Evolutionary conservation across 92 coral and sea anemone species (phyloP), one percentile per base, ranked within the genome.

Genomic region (Heteractis magnifica): DNA sequence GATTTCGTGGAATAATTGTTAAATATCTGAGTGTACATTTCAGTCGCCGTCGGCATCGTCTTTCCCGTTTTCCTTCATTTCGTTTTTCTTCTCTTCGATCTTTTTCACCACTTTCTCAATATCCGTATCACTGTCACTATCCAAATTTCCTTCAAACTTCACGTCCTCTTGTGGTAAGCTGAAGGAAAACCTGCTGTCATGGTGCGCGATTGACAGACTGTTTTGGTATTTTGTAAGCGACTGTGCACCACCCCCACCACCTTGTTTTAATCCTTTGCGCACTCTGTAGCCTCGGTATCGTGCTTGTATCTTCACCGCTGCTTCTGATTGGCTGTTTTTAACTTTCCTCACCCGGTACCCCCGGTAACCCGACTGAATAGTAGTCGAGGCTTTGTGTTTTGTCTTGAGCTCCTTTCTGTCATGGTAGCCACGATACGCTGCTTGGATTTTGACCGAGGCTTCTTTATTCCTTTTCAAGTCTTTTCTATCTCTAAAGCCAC

Each of bases 351-450:
- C 84, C 65, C 77, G 60, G 53, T 91, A 87, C 6, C 97, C 99
- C n/a, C 98, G 94, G 82, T 87, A 94, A 14, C 84, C 92, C 5
- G 95, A 85, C 52, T 96, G 99, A 71, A 96, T 96, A 26, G 77
- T 91, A 13, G 81, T 77, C 19, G 98, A 94, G 0, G 95, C 94
- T 16, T 77, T 34, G 19, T 56, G 81, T 34, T 52, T 52, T 9
- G 12, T 10, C 26, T 80, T 64, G 52, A 51, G 53, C 18, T 64
- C 26, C 41, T 64, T 58, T 18, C 75, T 26, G 5, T 16, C 55
- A 13, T 52, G 53, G 48, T 80, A 80, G 11, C 92, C 94, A 56
- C 89, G 78, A 86, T 92, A 86, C 50, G 68, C 23, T n/a, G 95
- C 87, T 72, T 89, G 91, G 48, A 90, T 92, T 6, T 53, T 91